Conservation (phyloP, 1,140 invertebrate genomes). For the Tetraneura akinire region DNA sequence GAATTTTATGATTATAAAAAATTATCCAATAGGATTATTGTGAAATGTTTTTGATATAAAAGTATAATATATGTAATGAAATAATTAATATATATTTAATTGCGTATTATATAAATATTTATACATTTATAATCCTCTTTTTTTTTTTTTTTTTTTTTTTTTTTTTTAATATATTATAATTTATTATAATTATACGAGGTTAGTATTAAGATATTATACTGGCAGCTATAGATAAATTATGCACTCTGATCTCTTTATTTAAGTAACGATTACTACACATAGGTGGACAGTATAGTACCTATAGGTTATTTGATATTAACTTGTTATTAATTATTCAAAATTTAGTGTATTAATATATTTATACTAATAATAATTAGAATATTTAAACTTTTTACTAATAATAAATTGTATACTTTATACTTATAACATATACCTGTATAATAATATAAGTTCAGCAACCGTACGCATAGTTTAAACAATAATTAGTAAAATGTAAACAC, state of each 20-base stretch:
- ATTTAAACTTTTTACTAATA: background rate
- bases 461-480: conserved; percentile 20
- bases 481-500: too few relatives aligned
- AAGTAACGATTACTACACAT: background rate
- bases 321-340: background rate
- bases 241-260: background rate
- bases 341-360: background rate
- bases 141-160: background rate
- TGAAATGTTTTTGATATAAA: background rate
- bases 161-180: background rate
- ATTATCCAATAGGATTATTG: conserved; percentile 10
- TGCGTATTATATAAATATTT: background rate
- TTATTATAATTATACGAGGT: background rate
- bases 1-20: background rate
- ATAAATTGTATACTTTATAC: background rate
- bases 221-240: conserved; percentile 40
- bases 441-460: conserved; percentile 41
- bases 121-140: background rate
- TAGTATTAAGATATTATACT: background rate
- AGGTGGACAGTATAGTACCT: background rate
- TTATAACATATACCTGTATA: conserved; percentile 23
- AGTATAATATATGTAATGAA: background rate
- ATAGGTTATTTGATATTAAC: background rate
- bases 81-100: background rate
- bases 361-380: background rate